Evolutionary conservation across 2,797 vertebrate genomes (phyloP), one percentile per base, ranked within the genome.

Genomic region (Chromobotia macracanthus): DNA sequence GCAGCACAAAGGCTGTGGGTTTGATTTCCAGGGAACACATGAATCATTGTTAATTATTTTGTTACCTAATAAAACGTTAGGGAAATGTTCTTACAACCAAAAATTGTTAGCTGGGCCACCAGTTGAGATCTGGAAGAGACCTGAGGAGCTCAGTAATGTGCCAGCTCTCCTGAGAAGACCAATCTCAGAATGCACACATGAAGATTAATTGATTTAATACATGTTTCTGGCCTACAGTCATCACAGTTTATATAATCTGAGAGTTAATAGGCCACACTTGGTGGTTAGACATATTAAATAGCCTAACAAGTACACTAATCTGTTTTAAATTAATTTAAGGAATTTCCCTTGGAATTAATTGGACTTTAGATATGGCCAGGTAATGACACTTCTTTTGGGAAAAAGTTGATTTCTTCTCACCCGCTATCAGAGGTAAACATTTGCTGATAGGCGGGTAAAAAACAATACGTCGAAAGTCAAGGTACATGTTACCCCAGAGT

Each of bases 401-500:
- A 84, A 72, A 79, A 82, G 69, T 75, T 77, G 18, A 70, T 79
- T 81, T 65, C 79, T 53, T 38, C 74, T 79, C 31, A 21, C 82
- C 28, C 50, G 71, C 50, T 77, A 16, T 68, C 80, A 80, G 55
- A 83, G 80, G 80, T 83, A 87, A 88, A 84, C 81, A 87, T 68
- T 70, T 75, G 44, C 77, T 68, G 65, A 85, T 73, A 84, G 83
- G 79, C 7, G 35, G 25, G 11, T 44, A 68, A 56, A 87, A 68
- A 44, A 44, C 1, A 55, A 83, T n/a, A n/a, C n/a, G 56, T 81
- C 70, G n/a, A n/a, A n/a, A 83, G 80, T 80, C 84, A 91, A 90
- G 87, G 75, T 67, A 76, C 76, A 86, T 80, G 85, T 86, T 58
- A 86, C 85, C 85, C 80, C 76, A 82, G 86, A 89, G 84, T 85